Percentiles rank a stretch among this genome's conserved stretches.
Conservation (phyloP, 2,797 vertebrate species). For the Bradypodion ventrale region DNA sequence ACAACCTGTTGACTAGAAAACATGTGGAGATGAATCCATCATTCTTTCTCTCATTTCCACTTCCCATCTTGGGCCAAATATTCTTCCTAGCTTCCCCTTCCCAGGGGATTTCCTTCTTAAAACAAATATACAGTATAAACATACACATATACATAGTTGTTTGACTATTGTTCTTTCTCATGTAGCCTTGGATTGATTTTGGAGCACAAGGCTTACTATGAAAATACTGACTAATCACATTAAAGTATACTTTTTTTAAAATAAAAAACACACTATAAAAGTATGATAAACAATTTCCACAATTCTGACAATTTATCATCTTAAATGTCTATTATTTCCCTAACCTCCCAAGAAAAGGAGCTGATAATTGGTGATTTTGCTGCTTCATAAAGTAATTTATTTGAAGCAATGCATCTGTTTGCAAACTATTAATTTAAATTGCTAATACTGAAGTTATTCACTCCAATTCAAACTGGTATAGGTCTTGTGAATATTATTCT, state of each 20-base stretch:
- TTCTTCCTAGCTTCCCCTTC: background rate
- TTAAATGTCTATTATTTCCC: background rate
- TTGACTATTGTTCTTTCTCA: background rate
- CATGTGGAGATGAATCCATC: background rate
- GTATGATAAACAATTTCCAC: constrained; percentile 5
- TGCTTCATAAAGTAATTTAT: constrained; percentile 12
- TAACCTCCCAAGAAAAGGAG: constrained; percentile 19
- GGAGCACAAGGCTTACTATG: background rate
- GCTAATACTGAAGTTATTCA: constrained; percentile 24
- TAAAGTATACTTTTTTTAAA: background rate
- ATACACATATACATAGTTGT: background rate
- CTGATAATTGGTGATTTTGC: background rate
- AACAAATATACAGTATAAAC: background rate
- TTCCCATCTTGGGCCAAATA: background rate
- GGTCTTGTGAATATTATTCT: constrained; percentile 34
- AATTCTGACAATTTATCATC: constrained; percentile 13
- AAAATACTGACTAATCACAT: background rate
- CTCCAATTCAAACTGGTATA: constrained; percentile 32
- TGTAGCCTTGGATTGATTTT: constrained; percentile 8
- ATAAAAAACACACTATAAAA: background rate
- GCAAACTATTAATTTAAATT: constrained; percentile 47
- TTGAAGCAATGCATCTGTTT: constrained; percentile 37
- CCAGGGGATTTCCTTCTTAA: background rate
- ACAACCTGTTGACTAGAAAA: background rate
- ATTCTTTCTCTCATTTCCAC: background rate